A percentile compares a stretch with the other conserved stretches of the same genome.
phyloP scores from a whole-genome alignment of 2,113 vertebrate genomes.

The Scomber japonicus region DNA sequence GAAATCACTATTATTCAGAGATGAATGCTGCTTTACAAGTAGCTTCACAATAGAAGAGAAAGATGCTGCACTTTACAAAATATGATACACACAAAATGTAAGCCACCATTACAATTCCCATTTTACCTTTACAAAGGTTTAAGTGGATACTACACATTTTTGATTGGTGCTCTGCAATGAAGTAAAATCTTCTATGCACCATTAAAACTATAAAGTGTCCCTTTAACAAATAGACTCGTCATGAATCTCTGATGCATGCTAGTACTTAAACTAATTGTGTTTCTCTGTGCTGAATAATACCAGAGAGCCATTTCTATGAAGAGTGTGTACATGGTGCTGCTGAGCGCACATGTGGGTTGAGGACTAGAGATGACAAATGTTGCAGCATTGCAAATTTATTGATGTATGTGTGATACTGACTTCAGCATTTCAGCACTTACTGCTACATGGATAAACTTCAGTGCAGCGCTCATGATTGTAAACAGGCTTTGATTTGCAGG shows the following conservation, averaged over 20 bases:
- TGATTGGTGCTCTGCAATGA: constrained; percentile 58
- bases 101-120: constrained; percentile 17
- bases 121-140: constrained; percentile 34
- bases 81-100: constrained; percentile 4
- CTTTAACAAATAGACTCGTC: constrained; percentile 59
- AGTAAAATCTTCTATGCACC: constrained; percentile 54
- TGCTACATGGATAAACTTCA: constrained; percentile 56
- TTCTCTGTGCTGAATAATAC: constrained; percentile 59
- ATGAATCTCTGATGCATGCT: constrained; percentile 54
- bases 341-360: constrained; percentile 28
- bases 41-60: background rate
- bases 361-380: constrained; percentile 56
- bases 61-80: background rate
- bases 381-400: constrained; percentile 44
- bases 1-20: constrained; percentile 6
- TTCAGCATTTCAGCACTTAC: constrained; percentile 46
- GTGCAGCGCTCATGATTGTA: constrained; percentile 26
- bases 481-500: constrained; percentile 65
- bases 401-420: constrained; percentile 49
- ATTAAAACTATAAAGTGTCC: constrained; percentile 62
- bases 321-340: constrained; percentile 31
- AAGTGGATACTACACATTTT: constrained; percentile 45
- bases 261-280: constrained; percentile 77
- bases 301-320: constrained; percentile 54
- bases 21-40: constrained; percentile 5